A percentile compares a stretch with the other conserved stretches of the same genome.
These are phyloP conservation scores for Orestias chungarensis DNA, from an alignment of 2,797 vertebrate genomes.

Conservation along the genomic window DNA sequence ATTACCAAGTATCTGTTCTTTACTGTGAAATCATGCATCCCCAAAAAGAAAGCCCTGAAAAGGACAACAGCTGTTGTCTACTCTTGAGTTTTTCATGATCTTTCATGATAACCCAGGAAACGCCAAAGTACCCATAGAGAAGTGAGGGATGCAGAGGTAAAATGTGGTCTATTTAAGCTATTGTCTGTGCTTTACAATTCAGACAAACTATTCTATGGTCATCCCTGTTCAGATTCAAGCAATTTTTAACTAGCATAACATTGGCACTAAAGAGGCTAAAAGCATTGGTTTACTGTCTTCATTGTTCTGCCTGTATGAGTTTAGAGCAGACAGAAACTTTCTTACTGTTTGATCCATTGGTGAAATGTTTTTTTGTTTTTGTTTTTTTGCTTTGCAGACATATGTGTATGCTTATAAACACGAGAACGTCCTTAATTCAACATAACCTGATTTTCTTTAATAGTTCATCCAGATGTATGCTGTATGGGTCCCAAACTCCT, in stretches of 20 bases:
- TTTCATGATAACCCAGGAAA: neutral
- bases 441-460: conserved; percentile 11
- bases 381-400: neutral
- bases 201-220: neutral
- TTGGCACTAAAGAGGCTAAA: neutral
- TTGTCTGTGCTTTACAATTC: neutral
- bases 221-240: neutral
- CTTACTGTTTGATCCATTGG: neutral
- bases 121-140: neutral
- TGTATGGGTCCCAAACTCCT: conserved; percentile 27
- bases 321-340: neutral
- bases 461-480: conserved; percentile 28
- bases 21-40: neutral
- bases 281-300: neutral
- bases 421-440: conserved; percentile 1
- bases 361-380: conserved; percentile 1
- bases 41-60: neutral
- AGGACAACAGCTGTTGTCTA: neutral
- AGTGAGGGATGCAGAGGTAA: neutral
- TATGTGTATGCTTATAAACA: conserved; percentile 9
- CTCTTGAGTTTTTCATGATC: neutral
- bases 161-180: neutral
- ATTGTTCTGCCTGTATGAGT: neutral
- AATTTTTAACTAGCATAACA: neutral
- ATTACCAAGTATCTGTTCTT: neutral